phyloP scores from a whole-genome alignment of 2,797 vertebrate species.

The Periophthalmus magnuspinnatus region DNA sequence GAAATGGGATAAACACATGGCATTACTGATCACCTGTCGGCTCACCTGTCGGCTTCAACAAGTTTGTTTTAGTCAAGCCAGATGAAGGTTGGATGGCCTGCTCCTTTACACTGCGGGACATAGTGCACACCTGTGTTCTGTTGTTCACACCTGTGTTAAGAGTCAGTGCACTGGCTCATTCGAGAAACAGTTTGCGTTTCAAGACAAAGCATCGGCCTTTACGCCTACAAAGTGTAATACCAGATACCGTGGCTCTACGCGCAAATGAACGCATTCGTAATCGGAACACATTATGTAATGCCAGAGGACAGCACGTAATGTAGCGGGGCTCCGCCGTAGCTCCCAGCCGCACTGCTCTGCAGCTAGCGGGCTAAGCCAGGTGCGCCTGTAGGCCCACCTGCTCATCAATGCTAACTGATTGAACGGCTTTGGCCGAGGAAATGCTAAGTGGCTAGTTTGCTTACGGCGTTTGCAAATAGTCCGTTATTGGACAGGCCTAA shows the following conservation, averaged over 20 bases:
- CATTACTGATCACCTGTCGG: no score
- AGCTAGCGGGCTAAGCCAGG: constrained; percentile 56
- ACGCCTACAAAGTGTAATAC: background rate
- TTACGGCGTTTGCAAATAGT: constrained; percentile 19
- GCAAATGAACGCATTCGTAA: constrained; percentile 17
- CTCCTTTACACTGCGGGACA: background rate
- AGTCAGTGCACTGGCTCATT: no score
- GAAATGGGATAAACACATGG: no score
- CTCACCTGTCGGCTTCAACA: no score
- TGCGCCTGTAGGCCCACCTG: constrained; percentile 54
- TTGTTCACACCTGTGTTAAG: background rate
- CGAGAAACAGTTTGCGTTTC: background rate
- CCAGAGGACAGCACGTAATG: constrained; percentile 19
- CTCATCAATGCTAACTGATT: constrained; percentile 25
- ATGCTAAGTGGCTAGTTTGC: constrained; percentile 48
- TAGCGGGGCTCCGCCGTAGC: constrained; percentile 33
- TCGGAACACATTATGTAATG: constrained; percentile 47
- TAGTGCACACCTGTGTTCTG: background rate
- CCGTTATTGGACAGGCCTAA: constrained; percentile 56
- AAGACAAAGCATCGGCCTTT: background rate
- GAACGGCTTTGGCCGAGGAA: constrained; percentile 34
- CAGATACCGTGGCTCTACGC: background rate
- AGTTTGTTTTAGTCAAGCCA: background rate
- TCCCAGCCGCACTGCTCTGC: constrained; percentile 18
- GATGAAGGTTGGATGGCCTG: background rate